phyloP scores from a whole-genome alignment of 2,888 invertebrate genomes.

The Agonopterix subpropinquella region DNA sequence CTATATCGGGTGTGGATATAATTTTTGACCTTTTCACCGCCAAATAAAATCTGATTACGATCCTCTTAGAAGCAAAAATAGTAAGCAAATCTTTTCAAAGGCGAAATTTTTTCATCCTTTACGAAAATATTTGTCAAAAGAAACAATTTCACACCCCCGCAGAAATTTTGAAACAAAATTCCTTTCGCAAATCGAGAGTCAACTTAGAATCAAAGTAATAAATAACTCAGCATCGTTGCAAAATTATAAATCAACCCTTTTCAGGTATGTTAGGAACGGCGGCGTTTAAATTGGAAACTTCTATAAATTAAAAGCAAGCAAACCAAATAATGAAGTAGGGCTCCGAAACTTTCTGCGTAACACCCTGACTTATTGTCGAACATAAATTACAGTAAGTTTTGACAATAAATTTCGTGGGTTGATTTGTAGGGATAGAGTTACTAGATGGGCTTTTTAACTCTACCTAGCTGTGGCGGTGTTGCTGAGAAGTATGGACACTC shows the following conservation, averaged over 20 bases:
- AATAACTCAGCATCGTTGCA: slow-evolving; percentile 11
- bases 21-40: no score
- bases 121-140: no score
- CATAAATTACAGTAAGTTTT: slow-evolving; percentile 66
- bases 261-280: slow-evolving; percentile 35
- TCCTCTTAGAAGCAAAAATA: no score
- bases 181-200: slow-evolving; percentile 1
- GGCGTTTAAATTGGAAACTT: slow-evolving; percentile 47
- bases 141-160: no score
- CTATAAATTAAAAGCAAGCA: slow-evolving; percentile 64
- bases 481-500: no score
- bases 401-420: slow-evolving; percentile 51
- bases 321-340: slow-evolving; percentile 63
- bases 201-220: slow-evolving; percentile 8
- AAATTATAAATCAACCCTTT: slow-evolving; percentile 37
- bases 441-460: slow-evolving; percentile 16
- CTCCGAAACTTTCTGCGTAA: slow-evolving; percentile 43
- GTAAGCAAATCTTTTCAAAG: no score
- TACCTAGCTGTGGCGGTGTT: no score
- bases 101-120: no score
- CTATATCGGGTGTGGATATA: no score
- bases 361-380: slow-evolving; percentile 61
- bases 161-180: no score
- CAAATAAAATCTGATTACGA: no score
- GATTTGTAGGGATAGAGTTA: slow-evolving; percentile 20